Evolutionary conservation across 1,140 invertebrate species (phyloP).

Genomic region (Sweltsa coloradensis): DNA sequence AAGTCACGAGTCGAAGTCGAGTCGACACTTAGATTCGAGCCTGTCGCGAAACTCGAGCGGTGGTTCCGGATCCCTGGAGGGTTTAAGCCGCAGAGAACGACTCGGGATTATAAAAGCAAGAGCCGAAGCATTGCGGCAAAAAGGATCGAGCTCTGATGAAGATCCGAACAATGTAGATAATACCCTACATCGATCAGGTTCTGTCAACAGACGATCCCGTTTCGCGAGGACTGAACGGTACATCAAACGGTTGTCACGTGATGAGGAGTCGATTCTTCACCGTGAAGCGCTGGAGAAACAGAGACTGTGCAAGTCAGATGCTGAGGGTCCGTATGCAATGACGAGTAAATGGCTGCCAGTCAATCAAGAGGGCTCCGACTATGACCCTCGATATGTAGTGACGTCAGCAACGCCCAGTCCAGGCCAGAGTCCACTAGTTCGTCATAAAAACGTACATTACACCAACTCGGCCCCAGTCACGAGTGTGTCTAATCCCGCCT

Average conservation of each 20-base stretch:
- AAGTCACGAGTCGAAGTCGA: conserved; percentile 15
- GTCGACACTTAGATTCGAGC: conserved; percentile 7
- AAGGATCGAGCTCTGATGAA: conserved; percentile 60
- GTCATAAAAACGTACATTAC: conserved; percentile 11
- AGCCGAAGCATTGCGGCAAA: conserved; percentile 44
- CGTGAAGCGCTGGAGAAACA: conserved; percentile 35
- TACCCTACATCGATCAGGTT: conserved; percentile 34
- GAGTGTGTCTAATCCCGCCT: conserved; percentile 1
- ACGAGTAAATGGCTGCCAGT: conserved; percentile 22
- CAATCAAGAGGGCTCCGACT: conserved; percentile 25
- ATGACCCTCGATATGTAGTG: conserved; percentile 16
- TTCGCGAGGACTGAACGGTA: conserved; percentile 65
- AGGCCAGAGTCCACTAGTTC: conserved; percentile 18
- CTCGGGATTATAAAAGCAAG: conserved; percentile 45
- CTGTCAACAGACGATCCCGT: conserved; percentile 38
- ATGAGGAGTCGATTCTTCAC: conserved; percentile 39
- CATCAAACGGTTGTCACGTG: conserved; percentile 55
- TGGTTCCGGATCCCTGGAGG: conserved; percentile 36
- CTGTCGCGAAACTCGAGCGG: conserved; percentile 18
- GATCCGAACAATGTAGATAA: conserved; percentile 51
- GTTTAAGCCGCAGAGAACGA: conserved; percentile 31
- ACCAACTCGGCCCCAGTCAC: conserved; percentile 10
- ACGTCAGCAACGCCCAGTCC: conserved; percentile 23
- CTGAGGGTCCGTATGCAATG: conserved; percentile 7
- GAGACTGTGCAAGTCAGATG: conserved; percentile 17